A percentile compares a stretch with the other conserved stretches of the same genome.
Conservation (phyloP, 2,888 invertebrate genomes). For the Drosophila antonietae region DNA sequence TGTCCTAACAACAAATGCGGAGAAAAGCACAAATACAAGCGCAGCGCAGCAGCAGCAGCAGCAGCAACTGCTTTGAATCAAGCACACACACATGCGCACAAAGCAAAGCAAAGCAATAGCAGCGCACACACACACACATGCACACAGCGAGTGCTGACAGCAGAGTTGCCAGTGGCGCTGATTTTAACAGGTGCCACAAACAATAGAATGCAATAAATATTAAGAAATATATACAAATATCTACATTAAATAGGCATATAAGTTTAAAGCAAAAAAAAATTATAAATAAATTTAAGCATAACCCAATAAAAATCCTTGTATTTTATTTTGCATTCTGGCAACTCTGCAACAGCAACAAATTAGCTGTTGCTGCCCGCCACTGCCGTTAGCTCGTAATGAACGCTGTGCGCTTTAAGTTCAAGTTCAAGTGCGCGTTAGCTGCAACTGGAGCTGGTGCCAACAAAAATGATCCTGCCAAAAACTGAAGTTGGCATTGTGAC, state of each 20-base stretch:
- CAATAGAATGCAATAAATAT: not conserved
- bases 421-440: constrained; percentile 72
- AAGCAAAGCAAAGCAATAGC: constrained; percentile 12
- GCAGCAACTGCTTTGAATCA: constrained; percentile 36
- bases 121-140: not conserved
- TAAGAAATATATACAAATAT: not conserved
- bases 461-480: constrained; percentile 45
- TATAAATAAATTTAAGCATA: not conserved
- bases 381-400: constrained; percentile 5
- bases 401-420: constrained; percentile 59
- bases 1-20: constrained; percentile 58
- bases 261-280: not conserved
- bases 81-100: constrained; percentile 25
- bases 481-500: not conserved
- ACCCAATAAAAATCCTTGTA: not conserved
- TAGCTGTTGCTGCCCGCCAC: constrained; percentile 26
- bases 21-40: constrained; percentile 64
- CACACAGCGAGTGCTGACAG: constrained; percentile 27
- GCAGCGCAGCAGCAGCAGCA: constrained; percentile 26
- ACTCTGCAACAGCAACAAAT: constrained; percentile 29
- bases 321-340: constrained; percentile 4
- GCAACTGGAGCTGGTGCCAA: constrained; percentile 16
- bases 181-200: constrained; percentile 24
- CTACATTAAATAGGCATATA: not conserved
- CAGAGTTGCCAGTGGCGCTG: constrained; percentile 46